Evolutionary conservation across 2,113 vertebrate genomes (phyloP), one percentile per base, ranked within the genome.

Genomic region (Sprattus sprattus): DNA sequence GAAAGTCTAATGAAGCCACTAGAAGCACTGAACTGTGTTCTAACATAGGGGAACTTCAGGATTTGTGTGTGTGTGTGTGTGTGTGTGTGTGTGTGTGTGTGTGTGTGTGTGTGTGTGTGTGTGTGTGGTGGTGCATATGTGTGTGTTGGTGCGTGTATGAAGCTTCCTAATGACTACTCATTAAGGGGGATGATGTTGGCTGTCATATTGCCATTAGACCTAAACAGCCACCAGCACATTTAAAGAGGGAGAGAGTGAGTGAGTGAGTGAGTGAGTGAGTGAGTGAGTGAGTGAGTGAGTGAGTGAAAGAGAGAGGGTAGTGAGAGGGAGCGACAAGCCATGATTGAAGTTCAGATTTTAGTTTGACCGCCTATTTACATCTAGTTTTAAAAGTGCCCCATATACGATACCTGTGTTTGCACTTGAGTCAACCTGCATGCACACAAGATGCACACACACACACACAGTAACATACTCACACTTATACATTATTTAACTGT

Each of bases 11-110:
- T 64, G 7, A 25, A 64, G 22, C 57, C n/a, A 25, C 57, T 64
- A 8, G 22, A 10, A 64, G 57, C 22, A 64, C 2, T 64, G 57
- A 64, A 64, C 20, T 64, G 57, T 9, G 20, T 18, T 18, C 52
- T 54, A 18, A 49, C 15, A 57, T 16, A 20, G 10, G 45, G 18
- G 57, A 46, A 15, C 52, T n/a, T 39, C 11, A 32, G n/a, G 28
- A 11, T 67, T 5, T 54, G 52, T 18, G 13, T 18, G 52, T 54
- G 52, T 54, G 50, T 20, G 22, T 54, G 52, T 54, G 52, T 54
- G 52, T n/a, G 57, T 64, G 57, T 64, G 57, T 64, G 57, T 64
- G 57, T n/a, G 57, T 64, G 57, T 64, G 57, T 64, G 57, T 64
- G 57, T 64, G 5, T 22, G 18, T 57, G 52, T 39, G 39, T 39